Conservation (phyloP, 2,888 invertebrate genomes). For the Anoplius nigerrimus region DNA sequence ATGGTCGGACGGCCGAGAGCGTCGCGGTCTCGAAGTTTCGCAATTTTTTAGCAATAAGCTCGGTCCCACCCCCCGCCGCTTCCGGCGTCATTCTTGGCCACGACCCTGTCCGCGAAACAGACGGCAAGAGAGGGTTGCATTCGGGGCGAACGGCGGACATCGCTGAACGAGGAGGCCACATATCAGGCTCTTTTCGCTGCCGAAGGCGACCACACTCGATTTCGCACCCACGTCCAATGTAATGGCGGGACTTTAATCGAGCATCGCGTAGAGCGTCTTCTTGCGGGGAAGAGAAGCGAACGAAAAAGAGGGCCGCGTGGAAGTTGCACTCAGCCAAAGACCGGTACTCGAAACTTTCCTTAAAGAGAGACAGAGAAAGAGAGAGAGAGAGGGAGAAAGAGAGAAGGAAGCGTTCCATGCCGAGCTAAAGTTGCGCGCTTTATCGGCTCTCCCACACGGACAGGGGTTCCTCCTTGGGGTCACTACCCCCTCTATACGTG, state of each 20-base stretch:
- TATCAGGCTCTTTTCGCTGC: background rate
- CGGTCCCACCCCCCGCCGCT: conserved; percentile 12
- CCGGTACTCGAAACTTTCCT: conserved; percentile 16
- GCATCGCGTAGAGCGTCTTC: too few species aligned
- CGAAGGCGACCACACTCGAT: background rate
- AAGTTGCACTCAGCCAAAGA: too few species aligned
- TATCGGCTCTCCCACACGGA: conserved; percentile 20
- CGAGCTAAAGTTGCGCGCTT: conserved; percentile 7
- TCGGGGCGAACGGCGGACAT: too few species aligned
- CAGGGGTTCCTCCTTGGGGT: conserved; percentile 34
- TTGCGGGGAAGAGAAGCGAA: too few species aligned
- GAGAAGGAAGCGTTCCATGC: conserved; percentile 19
- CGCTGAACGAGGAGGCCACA: background rate
- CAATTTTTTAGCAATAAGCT: conserved; percentile 37
- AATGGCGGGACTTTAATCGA: too few species aligned
- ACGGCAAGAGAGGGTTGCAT: background rate
- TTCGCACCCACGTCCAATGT: too few species aligned
- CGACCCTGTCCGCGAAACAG: too few species aligned
- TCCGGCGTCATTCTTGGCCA: background rate
- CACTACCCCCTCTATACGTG: conserved; percentile 24
- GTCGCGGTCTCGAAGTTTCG: conserved; percentile 45
- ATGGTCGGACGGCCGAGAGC: conserved; percentile 22
- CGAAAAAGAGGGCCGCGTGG: too few species aligned
- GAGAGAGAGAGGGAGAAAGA: too few species aligned
- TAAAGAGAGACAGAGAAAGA: conserved; percentile 17